Conservation (phyloP, 2,113 vertebrate genomes). For the Myotis brandtii region DNA sequence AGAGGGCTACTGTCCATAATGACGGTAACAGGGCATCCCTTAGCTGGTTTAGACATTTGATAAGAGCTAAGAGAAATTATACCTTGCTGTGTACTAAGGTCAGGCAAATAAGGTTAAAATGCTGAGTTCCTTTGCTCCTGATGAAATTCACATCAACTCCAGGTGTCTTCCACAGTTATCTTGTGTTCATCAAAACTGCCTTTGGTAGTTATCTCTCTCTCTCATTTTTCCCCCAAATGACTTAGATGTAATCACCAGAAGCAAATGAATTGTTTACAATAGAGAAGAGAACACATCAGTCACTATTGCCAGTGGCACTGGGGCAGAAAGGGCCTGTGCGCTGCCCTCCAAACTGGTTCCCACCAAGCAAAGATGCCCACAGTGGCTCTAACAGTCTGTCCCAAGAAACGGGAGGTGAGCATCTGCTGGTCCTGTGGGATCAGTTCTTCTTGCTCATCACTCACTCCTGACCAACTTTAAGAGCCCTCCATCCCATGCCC, state of each 20-base stretch:
- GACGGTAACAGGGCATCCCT: neutral
- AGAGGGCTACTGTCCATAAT: neutral
- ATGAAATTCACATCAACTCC: neutral
- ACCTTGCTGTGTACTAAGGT: neutral
- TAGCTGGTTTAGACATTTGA: neutral
- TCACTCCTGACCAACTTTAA: constrained; percentile 63
- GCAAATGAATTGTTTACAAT: neutral
- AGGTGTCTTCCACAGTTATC: neutral
- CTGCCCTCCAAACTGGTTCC: neutral
- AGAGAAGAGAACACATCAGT: neutral
- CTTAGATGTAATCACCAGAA: constrained; percentile 11
- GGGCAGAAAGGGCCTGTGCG: neutral
- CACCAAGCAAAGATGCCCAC: neutral
- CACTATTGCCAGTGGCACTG: neutral
- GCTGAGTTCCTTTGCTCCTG: neutral
- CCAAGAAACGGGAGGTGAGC: neutral
- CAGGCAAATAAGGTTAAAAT: neutral
- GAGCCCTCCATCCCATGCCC: rapidly evolving
- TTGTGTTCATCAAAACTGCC: neutral
- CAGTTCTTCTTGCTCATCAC: no score
- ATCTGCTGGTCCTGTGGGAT: neutral
- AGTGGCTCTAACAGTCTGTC: neutral
- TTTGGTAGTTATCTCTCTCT: neutral
- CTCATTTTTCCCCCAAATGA: neutral
- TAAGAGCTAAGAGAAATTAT: neutral